Conservation (phyloP, 2,113 vertebrate genomes). For the Prionailurus viverrinus region DNA sequence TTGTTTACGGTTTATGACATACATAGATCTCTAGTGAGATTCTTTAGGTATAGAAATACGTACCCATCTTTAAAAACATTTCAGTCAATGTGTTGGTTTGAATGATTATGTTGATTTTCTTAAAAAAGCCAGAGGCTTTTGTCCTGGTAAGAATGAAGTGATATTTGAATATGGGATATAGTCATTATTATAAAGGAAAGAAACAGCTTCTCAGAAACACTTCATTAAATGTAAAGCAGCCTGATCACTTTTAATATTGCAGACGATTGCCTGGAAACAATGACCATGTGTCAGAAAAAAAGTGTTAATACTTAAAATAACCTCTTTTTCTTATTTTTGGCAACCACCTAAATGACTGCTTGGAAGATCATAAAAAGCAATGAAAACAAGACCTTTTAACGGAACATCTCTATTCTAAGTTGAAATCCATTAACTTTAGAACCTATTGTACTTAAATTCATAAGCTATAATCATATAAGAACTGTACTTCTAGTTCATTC, state of each 20-base stretch:
- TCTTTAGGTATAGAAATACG: background rate
- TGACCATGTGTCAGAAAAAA: slow-evolving; percentile 31
- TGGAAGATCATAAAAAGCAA: slow-evolving; percentile 34
- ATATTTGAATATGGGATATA: background rate
- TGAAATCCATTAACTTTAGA: slow-evolving; percentile 36
- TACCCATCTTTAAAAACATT: slow-evolving; percentile 26
- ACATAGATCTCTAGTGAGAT: background rate
- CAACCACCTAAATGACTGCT: slow-evolving; percentile 19
- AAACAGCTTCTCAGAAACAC: slow-evolving; percentile 57
- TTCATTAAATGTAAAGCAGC: slow-evolving; percentile 58
- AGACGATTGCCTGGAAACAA: slow-evolving; percentile 50
- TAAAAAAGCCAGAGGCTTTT: slow-evolving; percentile 36
- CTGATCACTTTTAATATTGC: slow-evolving; percentile 41
- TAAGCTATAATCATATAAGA: background rate
- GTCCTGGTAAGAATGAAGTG: slow-evolving; percentile 16
- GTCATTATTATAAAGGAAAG: slow-evolving; percentile 21
- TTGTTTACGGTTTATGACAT: background rate
- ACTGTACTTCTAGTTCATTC: slow-evolving; percentile 12
- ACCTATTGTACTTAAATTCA: slow-evolving; percentile 49
- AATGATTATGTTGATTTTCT: slow-evolving; percentile 13
- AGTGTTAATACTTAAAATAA: slow-evolving; percentile 8
- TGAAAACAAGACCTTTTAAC: slow-evolving; percentile 29
- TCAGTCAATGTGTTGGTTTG: background rate
- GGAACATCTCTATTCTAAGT: slow-evolving; percentile 40
- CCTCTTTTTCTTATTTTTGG: slow-evolving; percentile 33